Evolutionary conservation across 2,113 vertebrate species (phyloP), one percentile per base, ranked within the genome.

Genomic region (Ivindomyrus marchei): DNA sequence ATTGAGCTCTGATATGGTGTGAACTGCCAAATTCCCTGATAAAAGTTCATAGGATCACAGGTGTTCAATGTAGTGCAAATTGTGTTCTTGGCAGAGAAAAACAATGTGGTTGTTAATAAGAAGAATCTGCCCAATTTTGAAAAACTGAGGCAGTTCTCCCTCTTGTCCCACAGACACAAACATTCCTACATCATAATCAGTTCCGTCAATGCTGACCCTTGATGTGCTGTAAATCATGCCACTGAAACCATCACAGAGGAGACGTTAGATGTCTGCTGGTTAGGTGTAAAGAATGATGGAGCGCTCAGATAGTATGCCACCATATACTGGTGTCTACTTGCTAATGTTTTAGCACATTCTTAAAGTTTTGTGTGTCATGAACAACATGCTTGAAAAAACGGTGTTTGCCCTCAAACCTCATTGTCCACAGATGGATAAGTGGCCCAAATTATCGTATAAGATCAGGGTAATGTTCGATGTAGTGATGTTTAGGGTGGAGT

Each of bases 181-280:
- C 31, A 36, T 36, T 36, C 31, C 31, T 36, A 36, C 31, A 85
- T 45, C 53, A 91, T 88, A 89, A 90, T 83, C 89, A 46, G 74
- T 92, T 52, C 84, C 90, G 88, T 91, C 87, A 85, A 88, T 91
- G 45, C 8, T 89, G 62, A 92, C 58, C 19, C 45, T 89, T 53
- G 87, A 62, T 87, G 19, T 90, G 9, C 88, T 89, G 42, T 88
- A 90, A 45, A 87, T 66, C 42, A 85, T 89, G 21, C 9, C 47
- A 17, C 4, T 90, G 91, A 88, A 74, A 91, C 89, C 89, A 90
- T 13, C 4, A 90, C 83, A 77, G 87, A 90, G 24, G 36, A 70
- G 13, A 92, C 83, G 83, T 58, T 85, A n/a, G 84, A 88, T 88
- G 90, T 90, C 36, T 90, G 87, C 42, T 86, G 80, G 8, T 89